These are phyloP conservation scores for Eupithecia tripunctaria DNA, from an alignment of 2,888 invertebrate genomes.

Conservation along the genomic window DNA sequence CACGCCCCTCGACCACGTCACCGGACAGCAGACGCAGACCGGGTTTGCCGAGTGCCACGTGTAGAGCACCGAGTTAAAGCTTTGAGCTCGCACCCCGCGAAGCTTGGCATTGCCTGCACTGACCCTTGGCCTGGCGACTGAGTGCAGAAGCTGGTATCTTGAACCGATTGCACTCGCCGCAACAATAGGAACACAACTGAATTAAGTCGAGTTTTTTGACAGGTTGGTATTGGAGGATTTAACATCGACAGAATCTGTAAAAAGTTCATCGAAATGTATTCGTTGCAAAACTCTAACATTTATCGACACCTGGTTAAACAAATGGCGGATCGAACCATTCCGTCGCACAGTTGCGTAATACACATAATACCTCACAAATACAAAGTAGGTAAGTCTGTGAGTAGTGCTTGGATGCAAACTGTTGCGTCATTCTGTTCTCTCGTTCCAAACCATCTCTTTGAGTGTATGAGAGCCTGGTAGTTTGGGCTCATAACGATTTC, in stretches of 20 bases:
- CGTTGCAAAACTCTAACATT: neutral
- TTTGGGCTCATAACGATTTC: constrained; percentile 37
- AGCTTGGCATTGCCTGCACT: no score
- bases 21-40: no score
- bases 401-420: neutral
- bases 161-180: no score
- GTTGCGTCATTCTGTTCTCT: constrained; percentile 2
- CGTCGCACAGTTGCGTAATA: neutral
- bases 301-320: neutral
- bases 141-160: no score
- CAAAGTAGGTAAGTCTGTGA: neutral
- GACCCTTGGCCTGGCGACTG: no score
- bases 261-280: neutral
- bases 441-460: neutral
- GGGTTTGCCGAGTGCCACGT: no score
- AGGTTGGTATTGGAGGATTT: neutral
- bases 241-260: neutral
- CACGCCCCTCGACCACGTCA: no score
- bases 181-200: neutral
- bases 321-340: neutral
- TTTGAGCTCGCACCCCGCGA: no score
- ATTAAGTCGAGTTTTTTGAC: neutral
- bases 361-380: constrained; percentile 1
- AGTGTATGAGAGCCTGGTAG: constrained; percentile 35
- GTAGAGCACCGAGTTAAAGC: no score